phyloP scores from a whole-genome alignment of 2,888 invertebrate species.

The Caenorhabditis sp. region DNA sequence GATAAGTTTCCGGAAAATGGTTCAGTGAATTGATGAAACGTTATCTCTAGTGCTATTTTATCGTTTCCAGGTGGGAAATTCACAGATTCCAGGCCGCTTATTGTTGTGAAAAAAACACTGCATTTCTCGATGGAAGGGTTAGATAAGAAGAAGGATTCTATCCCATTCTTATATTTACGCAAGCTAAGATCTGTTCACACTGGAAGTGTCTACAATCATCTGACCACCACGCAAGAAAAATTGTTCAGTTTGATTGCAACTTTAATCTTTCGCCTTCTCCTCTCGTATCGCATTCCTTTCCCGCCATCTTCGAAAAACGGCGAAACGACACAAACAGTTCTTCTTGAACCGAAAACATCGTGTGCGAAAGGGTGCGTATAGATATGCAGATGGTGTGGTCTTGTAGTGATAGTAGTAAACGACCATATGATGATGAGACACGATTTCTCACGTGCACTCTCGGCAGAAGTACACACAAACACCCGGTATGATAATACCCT shows the following conservation, averaged over 20 bases:
- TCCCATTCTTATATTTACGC: not conserved
- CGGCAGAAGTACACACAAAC: conserved; percentile 10
- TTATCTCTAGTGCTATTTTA: conserved; percentile 4
- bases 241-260: conserved; percentile 22
- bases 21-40: not conserved
- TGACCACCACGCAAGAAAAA: not conserved
- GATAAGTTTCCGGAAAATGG: conserved; percentile 35
- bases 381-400: conserved; percentile 35
- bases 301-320: conserved; percentile 45
- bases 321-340: conserved; percentile 21
- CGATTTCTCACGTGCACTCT: conserved; percentile 47
- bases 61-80: not conserved
- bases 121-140: not conserved
- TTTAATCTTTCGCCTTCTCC: conserved; percentile 4
- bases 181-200: no score
- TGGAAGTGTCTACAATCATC: no score
- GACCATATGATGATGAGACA: conserved; percentile 38
- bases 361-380: not conserved
- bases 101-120: not conserved
- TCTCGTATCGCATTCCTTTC: conserved; percentile 25
- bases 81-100: not conserved
- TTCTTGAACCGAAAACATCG: conserved; percentile 20
- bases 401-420: conserved; percentile 33
- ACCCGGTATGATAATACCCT: conserved; percentile 30
- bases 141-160: no score